Base-by-base conservation (phyloP, 2,113 vertebrate species). In the Taxidea taxus region DNA sequence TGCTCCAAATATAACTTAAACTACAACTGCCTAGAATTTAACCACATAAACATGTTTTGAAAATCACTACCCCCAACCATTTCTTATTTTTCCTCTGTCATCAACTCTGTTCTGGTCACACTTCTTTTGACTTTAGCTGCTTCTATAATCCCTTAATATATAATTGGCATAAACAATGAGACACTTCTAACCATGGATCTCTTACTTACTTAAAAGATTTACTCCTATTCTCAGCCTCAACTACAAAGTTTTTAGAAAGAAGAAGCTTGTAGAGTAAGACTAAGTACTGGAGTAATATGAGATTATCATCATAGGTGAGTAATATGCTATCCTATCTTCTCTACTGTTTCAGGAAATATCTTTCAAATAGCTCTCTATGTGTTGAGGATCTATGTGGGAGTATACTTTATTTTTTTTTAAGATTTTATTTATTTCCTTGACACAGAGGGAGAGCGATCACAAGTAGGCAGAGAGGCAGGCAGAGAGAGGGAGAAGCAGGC, bases 1-100 rank as follows among this genome's bases (percentile, higher is more conserved):
- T 27, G 5, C 34, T 96, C 83, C 21, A 87, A 72, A 77, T 96
- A 72, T 93, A 96, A 88, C 77, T 58, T 72, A 87, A 94, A 42
- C 34, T 7, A 83, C 34, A 85, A 58, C 83, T 72, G 82, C 27
- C 39, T 85, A 6, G 14, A 85, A 92, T 74, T 95, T 54, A 83
- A 49, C 27, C 74, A 93, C 15, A 39, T 44, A 66, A 86, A 91
- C 21, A 44, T 27, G 10, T 83, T 92, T 94, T 72, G 10, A 80
- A 83, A 95, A 93, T 13, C 16, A 51, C 8, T 70, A 29, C 20
- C 3, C 31, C 27, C 29, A 20, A 82, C 34, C 42, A 64, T 51
- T 60, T 64, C 14, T 47, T 58, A 37, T 44, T 88, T 78, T 64
- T 0, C 42, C 25, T 77, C 56, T 20, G 25, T 14, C 54, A 37